Base-by-base conservation (phyloP, 1,140 invertebrate genomes). In the Drosophila rufa region DNA sequence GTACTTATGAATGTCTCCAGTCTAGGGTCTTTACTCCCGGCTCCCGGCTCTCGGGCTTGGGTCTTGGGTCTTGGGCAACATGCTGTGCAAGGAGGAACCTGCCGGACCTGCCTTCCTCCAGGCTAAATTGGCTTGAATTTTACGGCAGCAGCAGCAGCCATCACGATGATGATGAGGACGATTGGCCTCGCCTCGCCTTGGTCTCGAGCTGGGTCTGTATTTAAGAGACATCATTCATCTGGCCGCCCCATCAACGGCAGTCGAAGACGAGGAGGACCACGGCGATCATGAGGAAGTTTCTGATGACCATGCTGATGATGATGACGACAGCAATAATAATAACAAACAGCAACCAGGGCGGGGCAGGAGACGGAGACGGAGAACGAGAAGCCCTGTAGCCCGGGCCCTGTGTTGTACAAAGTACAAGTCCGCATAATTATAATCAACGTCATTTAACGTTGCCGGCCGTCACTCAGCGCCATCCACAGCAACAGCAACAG, bases 381-480 rank as follows among this genome's bases (percentile, higher is more conserved):
- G 71, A 50, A 71, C 33, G 50, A 71, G 36, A 33, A 68, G 53
- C 79, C 78, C 78, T 69, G 61, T 81, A 65, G 77, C 82, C 78
- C 64, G 64, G 51, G 1, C 33, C 51, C 48, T 11, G 50, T 62
- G 75, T 68, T 64, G 82, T 79, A 81, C 85, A 89, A 84, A 89
- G 85, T 90, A 89, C 85, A 89, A 89, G 85, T 90, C 86, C 85
- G 85, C 85, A 89, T 89, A 89, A 89, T 89, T 89, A 89, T 89
- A 89, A 89, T 89, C 85, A 89, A 89, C 85, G 85, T 89, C 85
- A 89, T 89, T 89, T 89, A 89, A 90, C 81, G 85, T 89, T 90
- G 81, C 85, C 81, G 85, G 85, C 85, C 84, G 84, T 89, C 84
- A 89, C 84, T 87, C 84, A 86, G 83, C 83, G 84, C 84, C 84